phyloP scores from a whole-genome alignment of 2,113 vertebrate genomes.

The Malaclemys terrapin region DNA sequence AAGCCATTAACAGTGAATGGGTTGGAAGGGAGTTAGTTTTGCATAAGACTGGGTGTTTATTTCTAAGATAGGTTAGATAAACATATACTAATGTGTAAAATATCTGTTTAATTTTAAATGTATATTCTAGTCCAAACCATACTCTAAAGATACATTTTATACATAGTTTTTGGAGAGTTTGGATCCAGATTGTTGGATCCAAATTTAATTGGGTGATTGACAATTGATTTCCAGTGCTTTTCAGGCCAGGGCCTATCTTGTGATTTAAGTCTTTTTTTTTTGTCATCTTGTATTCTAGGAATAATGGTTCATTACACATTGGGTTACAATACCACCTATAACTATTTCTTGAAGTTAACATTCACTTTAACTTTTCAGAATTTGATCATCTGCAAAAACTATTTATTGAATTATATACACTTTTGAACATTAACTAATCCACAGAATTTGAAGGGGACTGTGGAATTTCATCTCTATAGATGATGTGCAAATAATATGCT shows the following conservation, averaged over 20 bases:
- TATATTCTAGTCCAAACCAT: not conserved
- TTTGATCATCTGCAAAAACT: slow-evolving; percentile 10
- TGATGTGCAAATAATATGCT: slow-evolving; percentile 23
- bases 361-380: slow-evolving; percentile 7
- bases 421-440: not conserved
- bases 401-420: not conserved
- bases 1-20: not conserved
- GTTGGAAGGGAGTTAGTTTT: not conserved
- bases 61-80: not conserved
- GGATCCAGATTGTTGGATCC: not conserved
- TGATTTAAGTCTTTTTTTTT: not conserved
- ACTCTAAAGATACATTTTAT: not conserved
- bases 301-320: not conserved
- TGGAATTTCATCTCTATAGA: not conserved
- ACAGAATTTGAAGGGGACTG: not conserved
- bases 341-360: not conserved
- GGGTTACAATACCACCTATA: not conserved
- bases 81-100: accelerated
- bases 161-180: not conserved
- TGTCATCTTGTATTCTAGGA: not conserved
- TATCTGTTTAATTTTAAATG: not conserved
- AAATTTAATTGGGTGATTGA: not conserved
- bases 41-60: not conserved
- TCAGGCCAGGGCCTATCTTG: not conserved
- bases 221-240: not conserved